Evolutionary conservation across 2,113 vertebrate genomes (phyloP).

Genomic region (Salminus brasiliensis): DNA sequence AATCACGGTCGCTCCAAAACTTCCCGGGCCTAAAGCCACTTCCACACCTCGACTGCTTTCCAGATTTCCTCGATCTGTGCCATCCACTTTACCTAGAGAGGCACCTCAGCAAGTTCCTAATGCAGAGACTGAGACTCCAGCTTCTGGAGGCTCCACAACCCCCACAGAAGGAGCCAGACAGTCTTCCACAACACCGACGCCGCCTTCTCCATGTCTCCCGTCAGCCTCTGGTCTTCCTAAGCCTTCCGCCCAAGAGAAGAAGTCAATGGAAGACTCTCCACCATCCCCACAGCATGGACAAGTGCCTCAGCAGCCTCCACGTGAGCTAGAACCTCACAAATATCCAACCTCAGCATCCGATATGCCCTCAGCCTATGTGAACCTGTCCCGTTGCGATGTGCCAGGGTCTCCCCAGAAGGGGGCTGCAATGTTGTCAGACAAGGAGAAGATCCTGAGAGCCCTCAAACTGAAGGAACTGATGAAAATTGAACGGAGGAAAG

Average conservation of each 20-base stretch:
- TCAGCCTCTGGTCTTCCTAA: constrained; percentile 28
- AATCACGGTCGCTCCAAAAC: constrained; percentile 73
- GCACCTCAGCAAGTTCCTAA: constrained; percentile 6
- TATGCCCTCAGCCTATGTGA: constrained; percentile 5
- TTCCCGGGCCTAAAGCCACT: constrained; percentile 69
- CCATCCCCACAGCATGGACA: constrained; percentile 27
- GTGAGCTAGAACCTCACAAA: neutral
- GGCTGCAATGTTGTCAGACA: neutral
- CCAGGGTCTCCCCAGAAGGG: constrained; percentile 21
- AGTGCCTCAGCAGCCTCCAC: constrained; percentile 1
- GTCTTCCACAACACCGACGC: neutral
- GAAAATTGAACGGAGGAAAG: constrained; percentile 81
- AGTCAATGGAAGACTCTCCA: constrained; percentile 5
- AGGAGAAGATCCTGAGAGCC: constrained; percentile 78
- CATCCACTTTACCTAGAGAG: constrained; percentile 31
- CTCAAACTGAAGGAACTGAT: constrained; percentile 83
- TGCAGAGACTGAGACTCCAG: neutral
- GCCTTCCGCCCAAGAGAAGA: neutral
- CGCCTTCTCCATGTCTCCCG: constrained; percentile 24
- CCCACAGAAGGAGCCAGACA: neutral
- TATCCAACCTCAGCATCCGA: neutral
- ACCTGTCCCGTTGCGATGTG: neutral
- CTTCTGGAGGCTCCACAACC: neutral
- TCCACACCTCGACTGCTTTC: constrained; percentile 56
- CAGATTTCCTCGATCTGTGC: constrained; percentile 43